phyloP scores from a whole-genome alignment of 2,797 vertebrate genomes.

The Mareca strepera region DNA sequence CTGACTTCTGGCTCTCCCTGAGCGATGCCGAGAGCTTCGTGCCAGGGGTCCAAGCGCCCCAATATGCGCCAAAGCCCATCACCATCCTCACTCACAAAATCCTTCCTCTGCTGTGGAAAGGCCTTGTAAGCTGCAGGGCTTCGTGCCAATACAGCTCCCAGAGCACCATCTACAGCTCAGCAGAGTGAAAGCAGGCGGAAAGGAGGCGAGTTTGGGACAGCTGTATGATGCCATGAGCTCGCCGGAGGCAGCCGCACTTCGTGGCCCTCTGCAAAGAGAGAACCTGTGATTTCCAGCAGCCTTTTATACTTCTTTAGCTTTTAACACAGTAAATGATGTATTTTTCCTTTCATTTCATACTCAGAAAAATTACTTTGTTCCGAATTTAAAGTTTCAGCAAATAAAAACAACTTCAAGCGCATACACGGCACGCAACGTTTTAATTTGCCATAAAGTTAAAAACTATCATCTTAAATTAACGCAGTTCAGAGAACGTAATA shows the following conservation, averaged over 20 bases:
- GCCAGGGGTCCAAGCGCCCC: not conserved
- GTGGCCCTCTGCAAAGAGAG: too few species aligned
- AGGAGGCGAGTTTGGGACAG: not conserved
- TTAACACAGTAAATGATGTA: rapidly evolving
- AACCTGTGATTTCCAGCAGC: too few species aligned
- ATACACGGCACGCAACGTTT: not conserved
- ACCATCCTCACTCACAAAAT: not conserved
- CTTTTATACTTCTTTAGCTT: too few species aligned
- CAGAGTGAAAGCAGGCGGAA: not conserved
- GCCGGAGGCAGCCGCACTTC: too few species aligned
- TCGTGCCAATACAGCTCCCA: not conserved
- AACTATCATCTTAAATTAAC: not conserved
- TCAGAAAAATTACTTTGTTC: not conserved
- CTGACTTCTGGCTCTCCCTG: not conserved
- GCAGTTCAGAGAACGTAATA: not conserved
- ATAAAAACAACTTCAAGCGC: not conserved
- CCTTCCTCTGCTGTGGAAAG: not conserved
- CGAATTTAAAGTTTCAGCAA: not conserved
- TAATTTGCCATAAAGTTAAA: not conserved
- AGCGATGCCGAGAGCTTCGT: too few species aligned
- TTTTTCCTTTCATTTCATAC: too few species aligned
- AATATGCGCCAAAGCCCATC: not conserved
- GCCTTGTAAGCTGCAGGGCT: not conserved
- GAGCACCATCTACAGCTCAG: not conserved
- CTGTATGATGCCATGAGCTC: not conserved